Evolutionary conservation across 1,140 invertebrate species (phyloP).

Genomic region (Pararge aegeria): DNA sequence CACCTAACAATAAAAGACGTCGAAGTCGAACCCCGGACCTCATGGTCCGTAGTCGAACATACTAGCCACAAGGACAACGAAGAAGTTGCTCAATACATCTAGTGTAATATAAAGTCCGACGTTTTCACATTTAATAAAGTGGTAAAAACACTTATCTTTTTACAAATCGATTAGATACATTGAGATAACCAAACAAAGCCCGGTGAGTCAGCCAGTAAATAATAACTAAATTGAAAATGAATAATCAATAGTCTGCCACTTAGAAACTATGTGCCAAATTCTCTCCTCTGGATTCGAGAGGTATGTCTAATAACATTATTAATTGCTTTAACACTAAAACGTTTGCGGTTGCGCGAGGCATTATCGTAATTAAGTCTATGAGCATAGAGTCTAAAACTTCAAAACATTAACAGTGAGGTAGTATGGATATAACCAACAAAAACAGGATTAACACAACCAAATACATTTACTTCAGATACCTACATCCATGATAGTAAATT

Average conservation of each 20-base stretch:
- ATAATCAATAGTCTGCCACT: background rate
- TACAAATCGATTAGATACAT: no score
- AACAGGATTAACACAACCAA: background rate
- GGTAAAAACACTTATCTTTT: no score
- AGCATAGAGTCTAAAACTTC: background rate
- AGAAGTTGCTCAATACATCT: no score
- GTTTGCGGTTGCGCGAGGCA: background rate
- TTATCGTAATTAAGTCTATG: background rate
- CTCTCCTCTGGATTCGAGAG: background rate
- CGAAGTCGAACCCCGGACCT: no score
- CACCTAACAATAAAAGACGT: no score
- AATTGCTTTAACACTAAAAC: background rate
- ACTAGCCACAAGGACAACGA: no score
- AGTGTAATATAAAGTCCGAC: no score
- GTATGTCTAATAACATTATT: background rate
- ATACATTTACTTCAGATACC: background rate
- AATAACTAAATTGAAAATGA: conserved; percentile 3
- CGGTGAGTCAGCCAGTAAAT: background rate
- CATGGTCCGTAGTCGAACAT: no score
- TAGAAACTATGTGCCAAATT: background rate
- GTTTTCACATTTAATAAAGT: no score
- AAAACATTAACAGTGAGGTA: background rate
- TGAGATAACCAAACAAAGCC: no score
- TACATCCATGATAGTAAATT: no score
- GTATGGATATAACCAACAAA: background rate